Conservation (phyloP, 2,888 invertebrate genomes). For the Dusona sp. region DNA sequence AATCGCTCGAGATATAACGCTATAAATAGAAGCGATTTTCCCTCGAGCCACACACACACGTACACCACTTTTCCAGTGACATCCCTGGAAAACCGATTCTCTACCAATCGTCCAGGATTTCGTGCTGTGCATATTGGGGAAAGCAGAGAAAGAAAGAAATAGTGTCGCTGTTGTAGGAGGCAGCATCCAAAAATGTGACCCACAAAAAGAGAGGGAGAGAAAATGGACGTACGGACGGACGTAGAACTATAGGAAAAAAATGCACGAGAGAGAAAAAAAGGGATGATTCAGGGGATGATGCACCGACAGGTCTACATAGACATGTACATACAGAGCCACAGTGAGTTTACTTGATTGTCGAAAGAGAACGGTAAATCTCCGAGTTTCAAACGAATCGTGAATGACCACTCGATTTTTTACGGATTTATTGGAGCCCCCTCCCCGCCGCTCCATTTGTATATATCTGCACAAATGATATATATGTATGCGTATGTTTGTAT, state of each 20-base stretch:
- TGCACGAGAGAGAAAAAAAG: slow-evolving; percentile 1
- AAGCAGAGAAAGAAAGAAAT: not conserved
- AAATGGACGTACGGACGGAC: not conserved
- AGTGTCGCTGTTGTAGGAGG: slow-evolving; percentile 18
- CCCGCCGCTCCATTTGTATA: slow-evolving; percentile 20
- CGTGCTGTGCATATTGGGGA: slow-evolving; percentile 31
- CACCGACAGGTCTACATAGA: slow-evolving; percentile 9
- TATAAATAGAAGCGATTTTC: slow-evolving; percentile 57
- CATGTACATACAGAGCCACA: not conserved
- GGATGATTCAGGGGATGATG: not conserved
- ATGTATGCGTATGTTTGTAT: slow-evolving; percentile 17
- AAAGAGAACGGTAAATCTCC: slow-evolving; percentile 69
- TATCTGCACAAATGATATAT: slow-evolving; percentile 10
- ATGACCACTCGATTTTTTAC: slow-evolving; percentile 71
- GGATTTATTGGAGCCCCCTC: slow-evolving; percentile 63
- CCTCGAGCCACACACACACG: slow-evolving; percentile 13
- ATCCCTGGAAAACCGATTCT: slow-evolving; percentile 63
- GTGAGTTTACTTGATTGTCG: slow-evolving; percentile 69
- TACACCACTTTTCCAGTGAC: slow-evolving; percentile 21
- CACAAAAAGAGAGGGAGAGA: not conserved
- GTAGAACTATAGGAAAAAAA: not conserved
- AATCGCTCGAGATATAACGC: slow-evolving; percentile 17
- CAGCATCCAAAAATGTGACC: slow-evolving; percentile 31
- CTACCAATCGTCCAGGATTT: slow-evolving; percentile 69
- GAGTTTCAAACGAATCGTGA: slow-evolving; percentile 70